Evolutionary conservation across 2,888 invertebrate genomes (phyloP).

Genomic region (Plebejus anna): DNA sequence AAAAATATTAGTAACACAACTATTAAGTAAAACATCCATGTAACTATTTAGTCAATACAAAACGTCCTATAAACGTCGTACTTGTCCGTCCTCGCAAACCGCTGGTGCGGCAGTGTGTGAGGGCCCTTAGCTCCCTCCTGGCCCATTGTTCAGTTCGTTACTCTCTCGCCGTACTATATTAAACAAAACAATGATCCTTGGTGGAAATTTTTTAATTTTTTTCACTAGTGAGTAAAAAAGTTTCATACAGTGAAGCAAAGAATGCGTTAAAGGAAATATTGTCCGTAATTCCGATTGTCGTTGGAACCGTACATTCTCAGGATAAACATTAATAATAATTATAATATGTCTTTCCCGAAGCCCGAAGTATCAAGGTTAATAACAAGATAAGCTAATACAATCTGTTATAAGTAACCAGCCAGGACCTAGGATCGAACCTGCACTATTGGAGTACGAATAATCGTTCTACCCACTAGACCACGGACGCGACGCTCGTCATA

Average conservation of each 20-base stretch:
- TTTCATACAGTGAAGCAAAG: neutral
- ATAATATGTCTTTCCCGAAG: too few relatives aligned
- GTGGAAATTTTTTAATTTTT: neutral
- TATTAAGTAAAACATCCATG: neutral
- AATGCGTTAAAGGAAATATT: neutral
- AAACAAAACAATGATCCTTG: constrained; percentile 16
- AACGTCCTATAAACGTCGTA: neutral
- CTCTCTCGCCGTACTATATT: neutral
- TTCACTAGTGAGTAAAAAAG: neutral
- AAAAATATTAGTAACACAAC: neutral
- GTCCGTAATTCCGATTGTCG: too few relatives aligned
- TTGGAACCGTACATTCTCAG: too few relatives aligned
- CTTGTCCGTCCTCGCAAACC: constrained; percentile 1
- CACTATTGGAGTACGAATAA: neutral
- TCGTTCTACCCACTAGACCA: neutral
- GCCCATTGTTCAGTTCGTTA: neutral
- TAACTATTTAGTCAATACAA: constrained; percentile 1
- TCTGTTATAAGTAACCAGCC: too few relatives aligned
- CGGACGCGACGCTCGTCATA: neutral
- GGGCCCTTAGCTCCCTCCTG: constrained; percentile 4
- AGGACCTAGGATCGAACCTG: neutral
- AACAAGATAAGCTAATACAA: too few relatives aligned
- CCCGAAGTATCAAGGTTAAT: too few relatives aligned
- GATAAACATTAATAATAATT: too few relatives aligned
- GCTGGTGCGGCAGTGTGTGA: constrained; percentile 14